Evolutionary conservation across 2,113 vertebrate species (phyloP).

Genomic region (Paradisaea rubra): DNA sequence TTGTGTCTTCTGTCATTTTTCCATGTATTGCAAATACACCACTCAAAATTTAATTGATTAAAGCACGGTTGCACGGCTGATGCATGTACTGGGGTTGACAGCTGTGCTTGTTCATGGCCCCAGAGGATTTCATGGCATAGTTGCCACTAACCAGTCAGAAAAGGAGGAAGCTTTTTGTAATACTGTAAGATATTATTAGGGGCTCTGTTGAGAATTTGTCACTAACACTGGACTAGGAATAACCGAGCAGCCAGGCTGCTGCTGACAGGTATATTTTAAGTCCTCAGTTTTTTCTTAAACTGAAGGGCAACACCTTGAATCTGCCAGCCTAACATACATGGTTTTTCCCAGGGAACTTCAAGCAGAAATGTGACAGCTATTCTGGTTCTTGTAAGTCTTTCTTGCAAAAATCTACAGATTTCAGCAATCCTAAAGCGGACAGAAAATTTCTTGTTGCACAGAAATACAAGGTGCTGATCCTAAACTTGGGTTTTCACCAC

Average conservation of each 20-base stretch:
- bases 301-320: background rate
- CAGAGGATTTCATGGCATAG: background rate
- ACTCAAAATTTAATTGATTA: background rate
- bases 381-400: background rate
- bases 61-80: background rate
- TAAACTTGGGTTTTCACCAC: background rate
- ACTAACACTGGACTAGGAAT: background rate
- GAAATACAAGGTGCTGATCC: background rate
- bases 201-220: background rate
- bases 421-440: background rate
- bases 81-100: background rate
- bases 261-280: background rate
- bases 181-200: background rate
- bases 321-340: background rate
- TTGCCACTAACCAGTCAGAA: background rate
- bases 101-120: background rate
- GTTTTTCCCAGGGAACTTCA: background rate
- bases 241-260: background rate
- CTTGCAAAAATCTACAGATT: background rate
- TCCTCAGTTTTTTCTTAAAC: background rate
- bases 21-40: background rate
- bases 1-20: background rate
- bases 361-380: background rate
- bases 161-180: background rate
- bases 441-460: background rate